Evolutionary conservation across 2,113 vertebrate species (phyloP), one percentile per base, ranked within the genome.

Genomic region (Cochlearius cochlearius): DNA sequence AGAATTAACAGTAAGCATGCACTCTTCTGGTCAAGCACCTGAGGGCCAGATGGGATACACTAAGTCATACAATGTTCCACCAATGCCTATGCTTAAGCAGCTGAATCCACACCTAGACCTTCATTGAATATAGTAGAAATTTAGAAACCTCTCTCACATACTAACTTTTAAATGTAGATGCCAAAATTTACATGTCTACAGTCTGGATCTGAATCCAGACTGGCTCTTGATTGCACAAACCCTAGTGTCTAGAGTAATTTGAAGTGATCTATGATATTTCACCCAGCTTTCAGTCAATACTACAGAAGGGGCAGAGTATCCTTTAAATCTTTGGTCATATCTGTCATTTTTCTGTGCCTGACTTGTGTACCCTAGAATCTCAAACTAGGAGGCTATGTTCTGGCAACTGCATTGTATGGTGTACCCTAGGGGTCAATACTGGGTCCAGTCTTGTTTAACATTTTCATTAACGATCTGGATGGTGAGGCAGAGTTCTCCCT

Each of bases 31-130:
- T 78, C 47, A 67, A 45, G 4, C 10, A 67, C 32, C 2, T 63
- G 25, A 50, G 7, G 13, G 5, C 3, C 2, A 1, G 12, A 45
- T 36, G 7, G 21, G 15, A 36, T 49, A 30, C 15, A 39, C 1
- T 53, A 55, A 55, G 6, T 72, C 32, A 15, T 50, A 30, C 9
- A 43, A 9, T 8, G 3, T 55, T 72, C 10, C 26, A 59, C 4
- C 14, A 8, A 60, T 39, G n/a, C 4, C 38, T 76, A 7, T 39
- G 19, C 34, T 72, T 47, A 63, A 72, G 5, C 32, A 68, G 27
- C 26, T 47, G 47, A 59, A 82, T 63, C 29, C 20, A 64, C 17
- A 82, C 8, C 25, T n/a, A 59, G 56, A 50, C 0, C 0, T 36
- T 18, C 10, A 41, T 1, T 71, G 12, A 78, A 36, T 71, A 36